These are phyloP conservation scores for Agrotis ipsilon DNA, from an alignment of 2,888 invertebrate species.

Conservation along the genomic window DNA sequence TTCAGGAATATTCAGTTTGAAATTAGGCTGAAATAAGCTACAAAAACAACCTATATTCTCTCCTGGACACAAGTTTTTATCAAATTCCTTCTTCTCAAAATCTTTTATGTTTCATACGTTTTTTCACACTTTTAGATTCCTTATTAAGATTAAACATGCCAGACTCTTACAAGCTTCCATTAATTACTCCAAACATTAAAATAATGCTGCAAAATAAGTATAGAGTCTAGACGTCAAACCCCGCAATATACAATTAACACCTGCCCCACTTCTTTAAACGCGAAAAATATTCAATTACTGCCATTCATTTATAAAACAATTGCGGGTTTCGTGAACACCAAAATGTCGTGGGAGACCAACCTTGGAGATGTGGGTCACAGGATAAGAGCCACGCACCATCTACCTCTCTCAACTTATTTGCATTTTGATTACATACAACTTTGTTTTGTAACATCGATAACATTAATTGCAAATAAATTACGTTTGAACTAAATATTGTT, in stretches of 20 bases:
- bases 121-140: neutral
- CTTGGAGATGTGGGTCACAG: conserved; percentile 89
- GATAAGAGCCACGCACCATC: conserved; percentile 84
- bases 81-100: no score
- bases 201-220: conserved; percentile 13
- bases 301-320: conserved; percentile 61
- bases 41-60: no score
- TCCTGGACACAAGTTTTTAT: no score
- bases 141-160: neutral
- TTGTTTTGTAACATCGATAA: conserved; percentile 78
- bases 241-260: conserved; percentile 52
- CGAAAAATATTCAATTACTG: conserved; percentile 60
- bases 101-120: neutral
- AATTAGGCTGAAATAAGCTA: neutral
- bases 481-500: conserved; percentile 68
- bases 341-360: conserved; percentile 77
- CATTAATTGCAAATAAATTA: conserved; percentile 84
- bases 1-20: neutral
- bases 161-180: neutral
- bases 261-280: conserved; percentile 45
- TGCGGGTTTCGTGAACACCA: conserved; percentile 63
- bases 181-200: neutral
- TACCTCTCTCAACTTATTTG: conserved; percentile 78
- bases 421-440: conserved; percentile 86
- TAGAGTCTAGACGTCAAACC: conserved; percentile 43